Evolutionary conservation across 2,888 invertebrate genomes (phyloP), one percentile per base, ranked within the genome.

Genomic region (Diaperis boleti): DNA sequence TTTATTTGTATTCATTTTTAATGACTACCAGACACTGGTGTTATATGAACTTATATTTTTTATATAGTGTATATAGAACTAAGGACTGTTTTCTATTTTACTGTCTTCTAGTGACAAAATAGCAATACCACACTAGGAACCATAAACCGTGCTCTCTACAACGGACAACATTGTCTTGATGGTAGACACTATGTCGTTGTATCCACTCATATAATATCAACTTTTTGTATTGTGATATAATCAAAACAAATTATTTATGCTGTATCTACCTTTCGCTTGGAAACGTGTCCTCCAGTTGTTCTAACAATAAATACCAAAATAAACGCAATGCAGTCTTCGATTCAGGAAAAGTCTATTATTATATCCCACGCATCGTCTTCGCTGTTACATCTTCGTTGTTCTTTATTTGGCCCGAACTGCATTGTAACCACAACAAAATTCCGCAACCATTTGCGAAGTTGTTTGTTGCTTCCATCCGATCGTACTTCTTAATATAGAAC

Each of bases 281-380:
- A 29, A 31, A 47, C 22, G 14, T 29, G 47, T 47, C 15, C 14
- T 50, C 50, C 50, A 22, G 50, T 50, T 50, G 50, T 35, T 35
- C 37, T 15, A 22, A 35, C 50, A 33, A 50, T 50, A 50, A 50
- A 50, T 44, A 44, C 10, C 35, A 29, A 10, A 20, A 18, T 33
- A n/a, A n/a, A n/a, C n/a, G 50, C 33, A 35, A 50, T n/a, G 29
- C 47, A 31, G 31, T 29, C 29, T 47, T 50, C 33, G 26, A 39
- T 39, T 37, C 22, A 52, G 52, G 52, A 52, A 52, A 39, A 52
- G 52, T 39, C 52, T 39, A 52, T 52, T n/a, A n/a, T n/a, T 52
- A 52, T 52, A 39, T 37, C 52, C 52, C 52, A 52, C 52, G 52
- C 52, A 52, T 13, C 29, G 47, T 49, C 49, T 18, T 49, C 33